Evolutionary conservation across 1,140 invertebrate genomes (phyloP).

Genomic region (Argopecten irradians): DNA sequence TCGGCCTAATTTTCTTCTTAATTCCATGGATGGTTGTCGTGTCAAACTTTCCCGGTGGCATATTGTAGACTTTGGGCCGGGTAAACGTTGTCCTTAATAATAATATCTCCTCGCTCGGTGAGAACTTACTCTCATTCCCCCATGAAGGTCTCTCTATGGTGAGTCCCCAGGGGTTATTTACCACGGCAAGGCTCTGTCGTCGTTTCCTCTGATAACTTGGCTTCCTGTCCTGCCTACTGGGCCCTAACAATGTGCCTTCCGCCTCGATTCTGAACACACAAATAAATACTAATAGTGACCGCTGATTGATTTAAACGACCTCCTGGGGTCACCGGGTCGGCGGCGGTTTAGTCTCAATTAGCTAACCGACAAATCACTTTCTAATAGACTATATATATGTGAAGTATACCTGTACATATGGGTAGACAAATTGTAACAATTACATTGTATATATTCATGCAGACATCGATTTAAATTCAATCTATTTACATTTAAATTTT

Average conservation of each 20-base stretch:
- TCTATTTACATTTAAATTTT: too few relatives aligned
- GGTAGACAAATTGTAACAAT: too few relatives aligned
- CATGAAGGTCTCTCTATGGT: not conserved
- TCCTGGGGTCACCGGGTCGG: not conserved
- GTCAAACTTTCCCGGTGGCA: constrained; percentile 51
- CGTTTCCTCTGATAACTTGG: not conserved
- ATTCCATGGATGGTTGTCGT: constrained; percentile 45
- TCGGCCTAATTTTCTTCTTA: constrained; percentile 67
- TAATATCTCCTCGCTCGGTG: not conserved
- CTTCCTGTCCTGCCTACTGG: constrained; percentile 19
- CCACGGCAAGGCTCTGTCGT: not conserved
- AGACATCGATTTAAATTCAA: too few relatives aligned
- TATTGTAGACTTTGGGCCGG: constrained; percentile 5
- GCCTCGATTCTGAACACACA: constrained; percentile 36
- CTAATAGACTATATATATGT: not conserved
- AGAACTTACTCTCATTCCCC: not conserved
- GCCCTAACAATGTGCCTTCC: not conserved
- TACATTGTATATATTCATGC: too few relatives aligned
- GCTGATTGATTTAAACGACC: not conserved
- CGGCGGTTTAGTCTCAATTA: not conserved
- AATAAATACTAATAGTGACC: constrained; percentile 11
- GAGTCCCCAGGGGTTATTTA: not conserved
- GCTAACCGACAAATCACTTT: not conserved
- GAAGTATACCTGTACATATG: too few relatives aligned
- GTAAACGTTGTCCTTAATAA: not conserved